A percentile compares a stretch with the other conserved stretches of the same genome.
phyloP scores from a whole-genome alignment of 2,888 invertebrate genomes.

The Dilophus febrilis region DNA sequence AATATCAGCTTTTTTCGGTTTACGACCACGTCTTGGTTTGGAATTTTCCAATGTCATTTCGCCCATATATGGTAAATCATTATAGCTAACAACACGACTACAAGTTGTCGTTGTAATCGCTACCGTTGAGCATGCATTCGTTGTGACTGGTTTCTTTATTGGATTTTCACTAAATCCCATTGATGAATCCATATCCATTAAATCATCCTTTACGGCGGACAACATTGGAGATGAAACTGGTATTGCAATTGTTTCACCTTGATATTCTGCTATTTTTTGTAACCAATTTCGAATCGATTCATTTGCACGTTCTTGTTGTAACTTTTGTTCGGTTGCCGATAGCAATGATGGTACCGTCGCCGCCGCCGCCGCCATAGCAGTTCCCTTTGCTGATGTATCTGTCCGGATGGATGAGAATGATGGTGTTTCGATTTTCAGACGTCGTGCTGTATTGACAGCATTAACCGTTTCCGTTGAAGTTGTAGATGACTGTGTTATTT shows the following conservation, averaged over 20 bases:
- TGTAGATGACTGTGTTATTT: constrained; percentile 10
- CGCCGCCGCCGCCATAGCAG: neutral
- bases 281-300: constrained; percentile 59
- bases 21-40: constrained; percentile 68
- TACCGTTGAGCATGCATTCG: constrained; percentile 20
- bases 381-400: neutral
- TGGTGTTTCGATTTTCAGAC: too few relatives aligned
- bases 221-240: neutral
- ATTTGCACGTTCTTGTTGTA: constrained; percentile 23
- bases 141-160: constrained; percentile 4
- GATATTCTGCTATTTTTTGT: constrained; percentile 55
- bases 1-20: constrained; percentile 84
- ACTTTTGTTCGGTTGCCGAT: neutral
- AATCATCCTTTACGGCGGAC: neutral
- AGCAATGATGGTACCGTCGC: too few relatives aligned
- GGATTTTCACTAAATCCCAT: too few relatives aligned
- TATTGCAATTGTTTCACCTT: constrained; percentile 32
- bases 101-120: constrained; percentile 13
- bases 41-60: constrained; percentile 80
- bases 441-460: too few relatives aligned
- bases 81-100: constrained; percentile 45
- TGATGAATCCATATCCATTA: constrained; percentile 4
- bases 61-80: constrained; percentile 81
- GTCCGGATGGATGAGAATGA: constrained; percentile 3
- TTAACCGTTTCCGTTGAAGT: neutral